These are phyloP conservation scores for Pelecanoides urinatrix DNA, from an alignment of 2,113 vertebrate species.

Conservation along the genomic window DNA sequence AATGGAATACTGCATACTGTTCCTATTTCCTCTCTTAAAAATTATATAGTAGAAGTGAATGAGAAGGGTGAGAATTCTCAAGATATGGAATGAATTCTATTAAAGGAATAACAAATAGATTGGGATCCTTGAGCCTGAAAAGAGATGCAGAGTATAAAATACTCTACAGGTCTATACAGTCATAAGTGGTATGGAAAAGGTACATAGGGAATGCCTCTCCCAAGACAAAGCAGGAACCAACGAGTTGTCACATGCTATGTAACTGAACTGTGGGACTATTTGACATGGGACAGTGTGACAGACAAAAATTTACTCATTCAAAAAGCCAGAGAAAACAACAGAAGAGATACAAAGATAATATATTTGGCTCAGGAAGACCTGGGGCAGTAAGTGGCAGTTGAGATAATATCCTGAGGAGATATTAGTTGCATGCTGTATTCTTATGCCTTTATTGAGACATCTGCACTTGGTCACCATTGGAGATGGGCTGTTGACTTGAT, in stretches of 20 bases:
- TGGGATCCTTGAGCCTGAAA: neutral
- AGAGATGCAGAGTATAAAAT: neutral
- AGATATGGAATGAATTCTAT: neutral
- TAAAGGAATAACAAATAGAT: neutral
- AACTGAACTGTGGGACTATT: neutral
- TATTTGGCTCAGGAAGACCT: neutral
- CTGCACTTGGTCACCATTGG: neutral
- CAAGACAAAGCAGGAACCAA: neutral
- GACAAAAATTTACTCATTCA: neutral
- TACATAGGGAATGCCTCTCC: neutral
- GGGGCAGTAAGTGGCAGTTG: neutral
- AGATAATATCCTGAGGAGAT: neutral
- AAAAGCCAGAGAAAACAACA: neutral
- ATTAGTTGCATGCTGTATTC: neutral
- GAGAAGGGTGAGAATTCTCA: neutral
- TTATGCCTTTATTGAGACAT: neutral
- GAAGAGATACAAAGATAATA: neutral
- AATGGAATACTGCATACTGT: neutral
- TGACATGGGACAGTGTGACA: neutral
- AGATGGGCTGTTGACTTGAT: neutral
- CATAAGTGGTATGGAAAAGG: neutral
- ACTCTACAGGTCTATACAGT: neutral
- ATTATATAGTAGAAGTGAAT: neutral
- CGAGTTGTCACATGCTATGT: accelerated
- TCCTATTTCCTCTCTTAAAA: neutral